These are phyloP conservation scores for Geophilus truncorum DNA, from an alignment of 2,888 invertebrate species.

Conservation along the genomic window DNA sequence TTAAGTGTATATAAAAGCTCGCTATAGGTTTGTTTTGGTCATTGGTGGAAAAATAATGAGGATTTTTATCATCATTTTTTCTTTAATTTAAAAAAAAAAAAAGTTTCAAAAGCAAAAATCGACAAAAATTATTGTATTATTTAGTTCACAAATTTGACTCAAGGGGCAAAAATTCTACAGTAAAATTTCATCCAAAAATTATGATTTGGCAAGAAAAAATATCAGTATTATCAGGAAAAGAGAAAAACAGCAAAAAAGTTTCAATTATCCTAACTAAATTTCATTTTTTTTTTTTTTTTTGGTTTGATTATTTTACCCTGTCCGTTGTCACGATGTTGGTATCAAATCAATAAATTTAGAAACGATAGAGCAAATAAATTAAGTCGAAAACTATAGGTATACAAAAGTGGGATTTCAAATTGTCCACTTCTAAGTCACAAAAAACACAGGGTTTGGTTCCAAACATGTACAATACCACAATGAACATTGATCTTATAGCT, in stretches of 20 bases:
- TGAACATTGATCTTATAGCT: background rate
- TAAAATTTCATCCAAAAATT: background rate
- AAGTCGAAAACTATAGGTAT: too few species aligned
- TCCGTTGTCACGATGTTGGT: background rate
- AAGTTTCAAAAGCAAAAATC: background rate
- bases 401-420: background rate
- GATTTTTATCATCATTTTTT: background rate
- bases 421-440: slow-evolving; percentile 3
- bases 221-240: background rate
- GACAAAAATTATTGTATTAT: background rate
- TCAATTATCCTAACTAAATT: background rate
- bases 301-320: background rate
- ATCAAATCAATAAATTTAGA: background rate
- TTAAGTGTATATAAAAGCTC: background rate
- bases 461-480: slow-evolving; percentile 24
- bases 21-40: background rate
- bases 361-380: background rate
- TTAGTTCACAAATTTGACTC: background rate
- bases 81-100: background rate
- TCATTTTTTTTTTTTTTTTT: background rate
- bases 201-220: background rate
- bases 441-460: background rate
- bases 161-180: background rate
- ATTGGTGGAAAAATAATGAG: background rate
- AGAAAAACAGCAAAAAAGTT: background rate